Conservation (phyloP, 2,888 invertebrate species). For the Himalopsyche tibetana region DNA sequence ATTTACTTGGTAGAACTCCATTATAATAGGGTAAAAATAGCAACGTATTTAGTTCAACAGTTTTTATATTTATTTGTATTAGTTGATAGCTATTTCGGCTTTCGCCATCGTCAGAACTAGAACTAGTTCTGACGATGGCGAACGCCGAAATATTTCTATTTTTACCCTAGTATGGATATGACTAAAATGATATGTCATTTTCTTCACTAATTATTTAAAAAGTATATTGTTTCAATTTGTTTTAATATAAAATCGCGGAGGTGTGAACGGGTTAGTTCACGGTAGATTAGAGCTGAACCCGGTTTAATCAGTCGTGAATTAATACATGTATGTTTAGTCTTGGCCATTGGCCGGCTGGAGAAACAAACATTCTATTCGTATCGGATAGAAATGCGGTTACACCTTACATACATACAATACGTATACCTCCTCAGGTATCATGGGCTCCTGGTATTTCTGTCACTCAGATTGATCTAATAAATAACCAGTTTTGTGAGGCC, state of each 20-base stretch:
- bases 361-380: constrained; percentile 12
- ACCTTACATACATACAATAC: not conserved
- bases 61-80: no score
- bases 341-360: not conserved
- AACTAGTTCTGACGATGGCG: no score
- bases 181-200: no score
- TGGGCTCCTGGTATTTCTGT: constrained; percentile 19
- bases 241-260: not conserved
- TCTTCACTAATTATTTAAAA: no score
- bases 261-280: constrained; percentile 20
- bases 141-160: no score
- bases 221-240: no score
- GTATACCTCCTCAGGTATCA: not conserved
- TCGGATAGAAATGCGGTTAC: constrained; percentile 17
- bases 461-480: constrained; percentile 15
- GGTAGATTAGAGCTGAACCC: not conserved
- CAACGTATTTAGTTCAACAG: no score
- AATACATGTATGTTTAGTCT: constrained; percentile 31
- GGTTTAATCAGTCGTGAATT: constrained; percentile 25
- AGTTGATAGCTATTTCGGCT: no score
- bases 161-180: no score
- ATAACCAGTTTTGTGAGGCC: constrained; percentile 9
- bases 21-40: no score
- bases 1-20: no score
- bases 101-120: no score